Base-by-base conservation (phyloP, 1,140 invertebrate species). In the Plectrocnemia conspersa region DNA sequence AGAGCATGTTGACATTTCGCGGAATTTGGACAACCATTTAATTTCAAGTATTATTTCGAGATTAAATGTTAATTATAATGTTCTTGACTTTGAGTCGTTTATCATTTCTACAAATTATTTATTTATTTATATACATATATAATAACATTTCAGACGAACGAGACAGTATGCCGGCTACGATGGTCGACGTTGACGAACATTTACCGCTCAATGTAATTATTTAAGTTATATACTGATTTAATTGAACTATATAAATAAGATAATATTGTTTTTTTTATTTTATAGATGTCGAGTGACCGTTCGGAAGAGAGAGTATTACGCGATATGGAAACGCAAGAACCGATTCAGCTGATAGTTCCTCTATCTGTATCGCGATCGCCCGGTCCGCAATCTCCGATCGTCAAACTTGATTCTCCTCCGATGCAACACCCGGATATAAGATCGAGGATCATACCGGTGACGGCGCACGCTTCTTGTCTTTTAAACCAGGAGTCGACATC, bases 391-490 rank as follows among this genome's bases (percentile, higher is more conserved):
- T 57, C 59, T 2, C 58, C 53, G 23, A 25, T 50, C 25, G 21
- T 38, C 13, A 50, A 50, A 15, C 35, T n/a, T 24, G 47, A 50
- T 5, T 50, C 47, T n/a, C 47, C 47, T 7, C 19, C 46, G 4
- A 38, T 50, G 18, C 33, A 22, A n/a, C 32, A 38, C 24, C 15
- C 46, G 2, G 47, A 50, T 16, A 23, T 38, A 4, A 38, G 32
- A 24, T 24, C 47, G 2, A 50, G 32, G 16, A 35, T 9, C 25
- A 13, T 50, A 16, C 47, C 40, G 48, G 71, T 0, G 65, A 68
- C 22, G 64, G 68, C 29, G 68, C 72, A 64, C 72, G 74, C 15
- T 67, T 67, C 46, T 66, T 44, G 42, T 49, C 24, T 29, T 9
- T 10, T 35, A 15, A 44, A 19, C 9, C 50, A 50, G 10, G 47